Conservation (phyloP, 2,888 invertebrate species). For the Cyclophora punctaria region DNA sequence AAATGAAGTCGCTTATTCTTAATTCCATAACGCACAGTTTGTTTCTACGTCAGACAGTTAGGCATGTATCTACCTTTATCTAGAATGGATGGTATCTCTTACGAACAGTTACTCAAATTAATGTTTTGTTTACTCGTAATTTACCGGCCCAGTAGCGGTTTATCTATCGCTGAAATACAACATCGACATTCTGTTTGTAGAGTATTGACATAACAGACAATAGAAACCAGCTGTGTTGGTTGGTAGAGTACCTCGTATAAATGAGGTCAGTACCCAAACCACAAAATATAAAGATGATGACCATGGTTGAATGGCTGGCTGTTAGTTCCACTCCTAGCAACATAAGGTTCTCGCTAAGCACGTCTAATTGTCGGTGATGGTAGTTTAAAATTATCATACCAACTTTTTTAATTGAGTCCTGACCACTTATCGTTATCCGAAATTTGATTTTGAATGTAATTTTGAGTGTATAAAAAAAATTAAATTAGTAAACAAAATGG, state of each 20-base stretch:
- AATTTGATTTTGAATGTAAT: too few relatives aligned
- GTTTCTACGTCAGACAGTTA: conserved; percentile 37
- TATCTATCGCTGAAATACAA: conserved; percentile 18
- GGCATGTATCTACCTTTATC: conserved; percentile 25
- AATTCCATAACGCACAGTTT: conserved; percentile 33
- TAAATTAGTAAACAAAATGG: too few relatives aligned
- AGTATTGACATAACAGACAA: conserved; percentile 44
- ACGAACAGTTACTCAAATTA: conserved; percentile 41
- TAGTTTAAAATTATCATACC: too few relatives aligned
- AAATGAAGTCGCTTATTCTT: conserved; percentile 33
- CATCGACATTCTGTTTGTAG: conserved; percentile 12
- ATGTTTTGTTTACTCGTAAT: conserved; percentile 50
- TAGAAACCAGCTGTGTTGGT: conserved; percentile 11
- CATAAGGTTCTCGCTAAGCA: too few relatives aligned
- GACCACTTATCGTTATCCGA: too few relatives aligned
- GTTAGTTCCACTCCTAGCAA: too few relatives aligned
- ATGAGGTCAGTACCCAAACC: conserved; percentile 10
- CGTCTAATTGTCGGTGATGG: too few relatives aligned
- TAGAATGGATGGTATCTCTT: conserved; percentile 17
- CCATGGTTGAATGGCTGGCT: too few relatives aligned
- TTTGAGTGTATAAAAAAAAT: too few relatives aligned
- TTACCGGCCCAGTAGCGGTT: conserved; percentile 33
- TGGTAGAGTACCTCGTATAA: not conserved
- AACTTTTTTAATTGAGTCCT: too few relatives aligned
- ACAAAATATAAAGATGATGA: too few relatives aligned